Conservation (phyloP, 2,888 invertebrate genomes). For the Nomada lathburiana region DNA sequence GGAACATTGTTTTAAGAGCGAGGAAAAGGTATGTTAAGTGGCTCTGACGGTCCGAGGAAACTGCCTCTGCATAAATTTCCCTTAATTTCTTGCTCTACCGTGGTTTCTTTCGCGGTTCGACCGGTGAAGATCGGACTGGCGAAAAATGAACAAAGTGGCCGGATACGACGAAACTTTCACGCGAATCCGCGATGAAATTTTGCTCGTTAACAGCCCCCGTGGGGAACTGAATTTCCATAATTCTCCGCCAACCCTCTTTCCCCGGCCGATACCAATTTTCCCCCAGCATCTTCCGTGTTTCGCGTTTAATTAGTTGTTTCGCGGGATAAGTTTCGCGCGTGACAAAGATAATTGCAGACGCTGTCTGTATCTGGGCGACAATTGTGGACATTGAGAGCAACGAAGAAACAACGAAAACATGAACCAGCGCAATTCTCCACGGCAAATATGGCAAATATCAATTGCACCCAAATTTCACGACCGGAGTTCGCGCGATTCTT, state of each 20-base stretch:
- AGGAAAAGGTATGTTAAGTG: constrained; percentile 16
- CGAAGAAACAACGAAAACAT: no score
- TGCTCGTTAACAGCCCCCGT: constrained; percentile 35
- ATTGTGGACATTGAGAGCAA: no score
- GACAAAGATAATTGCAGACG: no score
- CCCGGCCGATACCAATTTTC: background rate
- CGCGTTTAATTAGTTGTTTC: background rate
- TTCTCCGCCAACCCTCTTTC: background rate
- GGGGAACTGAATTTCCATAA: constrained; percentile 34
- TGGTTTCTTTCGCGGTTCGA: constrained; percentile 25
- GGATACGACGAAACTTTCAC: constrained; percentile 32
- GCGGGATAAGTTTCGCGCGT: no score
- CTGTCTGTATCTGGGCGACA: no score
- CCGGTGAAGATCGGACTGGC: constrained; percentile 16
- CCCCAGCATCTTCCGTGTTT: background rate
- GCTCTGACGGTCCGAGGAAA: constrained; percentile 33
- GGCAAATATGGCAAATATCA: no score
- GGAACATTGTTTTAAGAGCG: constrained; percentile 5
- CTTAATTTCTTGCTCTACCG: constrained; percentile 39
- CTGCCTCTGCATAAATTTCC: constrained; percentile 48
- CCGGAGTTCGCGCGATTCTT: no score
- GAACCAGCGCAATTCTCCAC: no score
- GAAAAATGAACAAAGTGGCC: constrained; percentile 35
- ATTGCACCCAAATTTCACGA: no score
- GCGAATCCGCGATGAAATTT: constrained; percentile 21